These are phyloP conservation scores for Halichoerus grypus DNA, from an alignment of 2,113 vertebrate genomes.

Conservation along the genomic window DNA sequence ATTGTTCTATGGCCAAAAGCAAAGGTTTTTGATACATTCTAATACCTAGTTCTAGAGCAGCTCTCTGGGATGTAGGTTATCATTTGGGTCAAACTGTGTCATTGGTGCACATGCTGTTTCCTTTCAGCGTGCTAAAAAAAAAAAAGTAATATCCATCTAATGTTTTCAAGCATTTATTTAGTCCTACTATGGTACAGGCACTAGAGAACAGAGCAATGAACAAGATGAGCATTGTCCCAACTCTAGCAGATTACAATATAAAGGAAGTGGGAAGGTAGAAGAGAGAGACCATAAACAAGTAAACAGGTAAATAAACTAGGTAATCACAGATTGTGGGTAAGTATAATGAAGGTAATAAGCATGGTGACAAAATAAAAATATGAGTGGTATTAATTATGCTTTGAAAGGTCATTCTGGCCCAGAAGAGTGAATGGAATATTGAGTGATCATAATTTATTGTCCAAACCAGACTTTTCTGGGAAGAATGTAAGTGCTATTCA, in stretches of 20 bases:
- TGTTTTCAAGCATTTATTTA: neutral
- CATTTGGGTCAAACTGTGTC: neutral
- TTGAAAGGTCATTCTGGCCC: neutral
- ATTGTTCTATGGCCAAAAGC: neutral
- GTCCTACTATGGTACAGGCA: neutral
- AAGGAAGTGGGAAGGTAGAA: rapidly evolving
- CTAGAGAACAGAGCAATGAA: neutral
- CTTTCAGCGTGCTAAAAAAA: neutral
- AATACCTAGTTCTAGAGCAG: neutral
- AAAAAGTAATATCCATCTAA: neutral
- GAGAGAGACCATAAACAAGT: neutral
- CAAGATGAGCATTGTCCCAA: neutral
- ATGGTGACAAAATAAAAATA: neutral
- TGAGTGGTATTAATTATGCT: neutral
- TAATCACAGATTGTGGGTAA: neutral
- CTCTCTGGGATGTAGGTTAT: neutral
- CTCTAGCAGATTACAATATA: neutral
- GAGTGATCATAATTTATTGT: neutral
- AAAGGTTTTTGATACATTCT: neutral
- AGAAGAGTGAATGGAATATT: neutral
- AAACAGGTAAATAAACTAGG: neutral
- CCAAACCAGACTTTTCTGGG: neutral
- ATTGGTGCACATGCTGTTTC: neutral
- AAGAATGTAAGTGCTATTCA: rapidly evolving
- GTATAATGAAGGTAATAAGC: neutral